These are phyloP conservation scores for Ernsta delagoae DNA, from an alignment of 2,888 invertebrate species.

Conservation along the genomic window DNA sequence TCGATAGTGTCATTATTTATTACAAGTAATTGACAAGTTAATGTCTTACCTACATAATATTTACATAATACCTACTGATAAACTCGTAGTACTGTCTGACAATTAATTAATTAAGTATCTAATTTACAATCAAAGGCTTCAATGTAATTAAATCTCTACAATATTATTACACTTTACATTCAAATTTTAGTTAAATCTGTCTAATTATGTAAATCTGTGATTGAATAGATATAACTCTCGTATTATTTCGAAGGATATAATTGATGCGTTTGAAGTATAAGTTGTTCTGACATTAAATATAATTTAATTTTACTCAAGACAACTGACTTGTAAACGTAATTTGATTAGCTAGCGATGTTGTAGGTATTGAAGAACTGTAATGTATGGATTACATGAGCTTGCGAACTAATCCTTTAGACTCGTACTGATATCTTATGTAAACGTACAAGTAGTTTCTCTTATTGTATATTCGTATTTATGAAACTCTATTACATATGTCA, in stretches of 20 bases:
- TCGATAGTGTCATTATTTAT: no score
- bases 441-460: conserved; percentile 2
- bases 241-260: neutral
- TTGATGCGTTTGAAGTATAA: neutral
- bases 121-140: no score
- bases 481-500: neutral
- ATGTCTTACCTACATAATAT: no score
- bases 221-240: no score
- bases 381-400: conserved; percentile 3
- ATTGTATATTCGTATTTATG: neutral
- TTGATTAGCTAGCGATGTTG: neutral
- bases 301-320: conserved; percentile 11
- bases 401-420: neutral
- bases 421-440: neutral
- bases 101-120: no score
- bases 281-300: conserved; percentile 4
- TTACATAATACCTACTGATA: no score
- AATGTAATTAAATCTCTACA: no score
- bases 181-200: no score
- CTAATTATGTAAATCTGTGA: no score
- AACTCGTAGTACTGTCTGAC: no score
- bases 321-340: conserved; percentile 8
- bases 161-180: neutral
- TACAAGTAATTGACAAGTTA: no score
- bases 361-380: conserved; percentile 1